Percentiles rank a stretch among this genome's conserved stretches.
Evolutionary conservation across 1,140 invertebrate genomes (phyloP).

Genomic region (Leptestheria dahalacensis): DNA sequence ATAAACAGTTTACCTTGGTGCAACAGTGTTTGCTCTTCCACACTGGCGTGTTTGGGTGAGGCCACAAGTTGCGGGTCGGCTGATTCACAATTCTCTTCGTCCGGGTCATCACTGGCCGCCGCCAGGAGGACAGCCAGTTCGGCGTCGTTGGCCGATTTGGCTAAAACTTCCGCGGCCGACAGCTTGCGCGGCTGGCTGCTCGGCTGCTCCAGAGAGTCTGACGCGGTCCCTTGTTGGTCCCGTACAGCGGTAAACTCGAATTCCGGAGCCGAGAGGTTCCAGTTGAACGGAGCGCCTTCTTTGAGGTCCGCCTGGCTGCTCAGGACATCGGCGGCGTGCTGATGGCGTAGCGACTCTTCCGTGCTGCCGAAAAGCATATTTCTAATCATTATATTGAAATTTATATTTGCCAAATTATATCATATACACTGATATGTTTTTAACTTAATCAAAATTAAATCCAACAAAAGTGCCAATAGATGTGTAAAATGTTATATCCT

Average conservation of each 20-base stretch:
- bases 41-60: background rate
- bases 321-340: too few relatives aligned
- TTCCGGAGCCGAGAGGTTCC: slow-evolving; percentile 6
- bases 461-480: too few relatives aligned
- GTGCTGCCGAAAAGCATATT: too few relatives aligned
- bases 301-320: background rate
- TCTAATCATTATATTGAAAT: too few relatives aligned
- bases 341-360: too few relatives aligned
- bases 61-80: background rate
- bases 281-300: slow-evolving; percentile 1
- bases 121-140: slow-evolving; percentile 14
- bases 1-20: background rate
- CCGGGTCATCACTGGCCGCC: slow-evolving; percentile 10
- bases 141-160: slow-evolving; percentile 10
- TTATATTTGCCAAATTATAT: too few relatives aligned
- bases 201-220: background rate
- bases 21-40: background rate
- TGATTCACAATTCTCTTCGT: slow-evolving; percentile 7
- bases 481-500: too few relatives aligned
- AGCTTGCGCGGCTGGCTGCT: background rate
- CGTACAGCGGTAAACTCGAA: background rate
- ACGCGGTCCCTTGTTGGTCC: background rate
- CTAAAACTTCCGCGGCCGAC: slow-evolving; percentile 1
- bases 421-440: too few relatives aligned
- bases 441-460: too few relatives aligned